phyloP scores from a whole-genome alignment of 2,797 vertebrate species.

The Acomys russatus region DNA sequence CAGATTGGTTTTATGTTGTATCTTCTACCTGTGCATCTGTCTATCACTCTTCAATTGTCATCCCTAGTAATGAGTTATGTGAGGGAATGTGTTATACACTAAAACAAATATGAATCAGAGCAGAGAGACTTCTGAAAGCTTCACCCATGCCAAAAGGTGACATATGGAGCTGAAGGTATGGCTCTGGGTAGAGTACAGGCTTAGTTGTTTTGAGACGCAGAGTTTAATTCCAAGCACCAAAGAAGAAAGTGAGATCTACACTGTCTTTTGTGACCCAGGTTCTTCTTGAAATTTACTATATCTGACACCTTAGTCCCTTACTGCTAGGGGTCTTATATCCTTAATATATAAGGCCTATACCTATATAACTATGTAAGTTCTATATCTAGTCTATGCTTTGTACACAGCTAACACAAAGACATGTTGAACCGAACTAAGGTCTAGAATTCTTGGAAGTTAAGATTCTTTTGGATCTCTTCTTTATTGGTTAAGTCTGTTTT shows the following conservation, averaged over 20 bases:
- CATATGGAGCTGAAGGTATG: not conserved
- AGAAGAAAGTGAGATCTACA: not conserved
- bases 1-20: not conserved
- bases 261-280: not conserved
- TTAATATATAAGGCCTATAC: not conserved
- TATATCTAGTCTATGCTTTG: not conserved
- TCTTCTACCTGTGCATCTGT: not conserved
- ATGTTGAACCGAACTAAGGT: not conserved
- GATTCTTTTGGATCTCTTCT: not conserved
- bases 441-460: not conserved
- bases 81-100: not conserved
- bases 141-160: not conserved
- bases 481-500: slow-evolving; percentile 13
- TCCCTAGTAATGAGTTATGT: not conserved
- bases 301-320: not conserved
- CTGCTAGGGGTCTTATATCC: not conserved
- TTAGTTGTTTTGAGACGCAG: not conserved
- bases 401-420: not conserved
- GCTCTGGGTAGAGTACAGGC: not conserved
- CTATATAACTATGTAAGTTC: not conserved
- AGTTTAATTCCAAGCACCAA: not conserved
- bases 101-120: slow-evolving; percentile 29
- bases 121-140: not conserved
- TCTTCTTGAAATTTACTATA: not conserved
- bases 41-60: slow-evolving; percentile 10